phyloP scores from a whole-genome alignment of 2,888 invertebrate species.

The Ceriagrion tenellum region DNA sequence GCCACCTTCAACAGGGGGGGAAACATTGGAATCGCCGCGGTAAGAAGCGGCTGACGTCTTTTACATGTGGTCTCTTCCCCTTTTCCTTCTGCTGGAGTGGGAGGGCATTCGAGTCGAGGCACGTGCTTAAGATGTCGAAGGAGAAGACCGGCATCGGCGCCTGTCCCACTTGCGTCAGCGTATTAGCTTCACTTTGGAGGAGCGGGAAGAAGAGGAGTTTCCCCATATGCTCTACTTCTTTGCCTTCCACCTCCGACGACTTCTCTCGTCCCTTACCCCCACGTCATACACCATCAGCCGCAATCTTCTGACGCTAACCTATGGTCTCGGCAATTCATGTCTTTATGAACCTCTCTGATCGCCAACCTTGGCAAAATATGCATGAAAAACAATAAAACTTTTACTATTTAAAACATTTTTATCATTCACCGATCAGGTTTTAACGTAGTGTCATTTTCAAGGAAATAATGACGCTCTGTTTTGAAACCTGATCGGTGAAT shows the following conservation, averaged over 20 bases:
- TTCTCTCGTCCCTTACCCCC: neutral
- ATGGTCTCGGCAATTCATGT: neutral
- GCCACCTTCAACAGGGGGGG: no score
- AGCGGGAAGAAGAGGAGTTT: neutral
- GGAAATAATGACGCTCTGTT: no score
- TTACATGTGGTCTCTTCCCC: neutral
- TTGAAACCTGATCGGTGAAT: no score
- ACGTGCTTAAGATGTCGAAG: conserved; percentile 20
- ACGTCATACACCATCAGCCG: neutral
- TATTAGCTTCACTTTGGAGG: neutral
- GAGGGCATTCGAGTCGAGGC: neutral
- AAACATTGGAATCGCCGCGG: neutral
- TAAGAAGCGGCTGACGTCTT: neutral
- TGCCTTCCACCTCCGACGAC: neutral
- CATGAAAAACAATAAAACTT: no score
- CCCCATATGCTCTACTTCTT: neutral
- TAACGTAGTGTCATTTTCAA: no score
- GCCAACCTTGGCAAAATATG: neutral
- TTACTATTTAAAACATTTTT: no score
- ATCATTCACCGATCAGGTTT: no score
- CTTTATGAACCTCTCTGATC: neutral
- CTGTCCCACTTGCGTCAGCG: neutral
- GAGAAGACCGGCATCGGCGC: neutral
- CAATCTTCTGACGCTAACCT: neutral
- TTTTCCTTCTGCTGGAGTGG: neutral